Conservation (phyloP, 2,888 invertebrate genomes). For the Glaucopsyche alexis region DNA sequence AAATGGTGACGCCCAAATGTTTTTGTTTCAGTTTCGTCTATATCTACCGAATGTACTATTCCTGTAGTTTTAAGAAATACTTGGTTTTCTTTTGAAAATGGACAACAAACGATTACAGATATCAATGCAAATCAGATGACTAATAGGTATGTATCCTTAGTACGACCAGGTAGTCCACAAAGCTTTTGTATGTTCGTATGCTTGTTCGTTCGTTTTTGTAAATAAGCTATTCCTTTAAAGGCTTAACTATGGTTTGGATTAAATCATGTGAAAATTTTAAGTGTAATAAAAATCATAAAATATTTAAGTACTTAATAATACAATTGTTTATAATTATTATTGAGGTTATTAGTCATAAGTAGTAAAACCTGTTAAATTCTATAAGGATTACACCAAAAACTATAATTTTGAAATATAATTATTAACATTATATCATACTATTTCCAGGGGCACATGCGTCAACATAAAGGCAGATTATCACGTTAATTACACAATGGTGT, state of each 20-base stretch:
- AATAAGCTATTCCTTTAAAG: no score
- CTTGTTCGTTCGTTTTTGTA: not conserved
- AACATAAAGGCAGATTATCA: conserved; percentile 86
- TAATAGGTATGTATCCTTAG: conserved; percentile 60
- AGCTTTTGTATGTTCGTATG: not conserved
- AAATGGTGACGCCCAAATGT: conserved; percentile 30
- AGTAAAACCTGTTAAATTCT: not conserved
- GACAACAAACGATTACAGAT: conserved; percentile 89
- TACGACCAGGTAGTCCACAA: no score
- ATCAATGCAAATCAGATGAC: conserved; percentile 90
- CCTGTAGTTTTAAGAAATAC: conserved; percentile 89
- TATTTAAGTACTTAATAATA: no score
- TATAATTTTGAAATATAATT: not conserved
- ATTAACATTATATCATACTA: conserved; percentile 1
- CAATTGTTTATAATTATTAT: not conserved
- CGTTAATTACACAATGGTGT: conserved; percentile 92
- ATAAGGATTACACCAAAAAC: not conserved
- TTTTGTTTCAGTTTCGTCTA: conserved; percentile 54
- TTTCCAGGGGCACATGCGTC: conserved; percentile 84
- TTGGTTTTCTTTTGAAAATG: conserved; percentile 96
- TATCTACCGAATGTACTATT: conserved; percentile 82
- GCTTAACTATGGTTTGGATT: no score
- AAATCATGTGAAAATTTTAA: no score
- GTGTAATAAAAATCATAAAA: no score
- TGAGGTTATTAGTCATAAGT: conserved; percentile 26